Conservation (phyloP, 2,888 invertebrate genomes). For the Ophioninae sp. region DNA sequence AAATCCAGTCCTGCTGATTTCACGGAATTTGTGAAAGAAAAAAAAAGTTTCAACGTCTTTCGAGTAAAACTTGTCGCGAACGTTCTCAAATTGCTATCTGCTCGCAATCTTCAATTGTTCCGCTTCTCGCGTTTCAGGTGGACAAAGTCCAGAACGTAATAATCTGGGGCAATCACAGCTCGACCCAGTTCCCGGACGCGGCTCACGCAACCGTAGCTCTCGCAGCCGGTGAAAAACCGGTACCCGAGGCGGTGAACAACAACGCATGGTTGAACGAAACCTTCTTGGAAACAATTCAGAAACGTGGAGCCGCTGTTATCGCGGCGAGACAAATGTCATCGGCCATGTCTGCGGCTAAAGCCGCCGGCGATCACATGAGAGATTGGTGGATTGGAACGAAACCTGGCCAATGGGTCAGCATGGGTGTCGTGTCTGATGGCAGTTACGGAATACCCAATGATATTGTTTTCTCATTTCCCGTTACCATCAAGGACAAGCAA, state of each 20-base stretch:
- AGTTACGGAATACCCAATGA: slow-evolving; percentile 95
- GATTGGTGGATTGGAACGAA: slow-evolving; percentile 97
- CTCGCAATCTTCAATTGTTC: background rate
- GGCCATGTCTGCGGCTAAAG: slow-evolving; percentile 99
- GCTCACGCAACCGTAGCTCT: slow-evolving; percentile 86
- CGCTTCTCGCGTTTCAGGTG: slow-evolving; percentile 80
- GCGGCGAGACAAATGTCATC: slow-evolving; percentile 98
- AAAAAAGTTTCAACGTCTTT: background rate
- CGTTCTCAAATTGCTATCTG: background rate
- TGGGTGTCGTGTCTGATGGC: slow-evolving; percentile 98
- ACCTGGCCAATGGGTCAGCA: slow-evolving; percentile 91
- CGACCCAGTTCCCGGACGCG: slow-evolving; percentile 98
- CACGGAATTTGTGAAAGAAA: background rate
- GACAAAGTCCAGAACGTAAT: slow-evolving; percentile 93
- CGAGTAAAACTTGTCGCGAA: background rate
- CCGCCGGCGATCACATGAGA: slow-evolving; percentile 98
- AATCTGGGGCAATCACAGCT: slow-evolving; percentile 99
- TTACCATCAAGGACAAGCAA: slow-evolving; percentile 89
- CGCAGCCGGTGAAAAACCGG: slow-evolving; percentile 83
- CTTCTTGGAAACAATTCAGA: slow-evolving; percentile 97
- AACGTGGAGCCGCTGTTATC: slow-evolving; percentile 98
- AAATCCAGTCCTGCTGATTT: background rate
- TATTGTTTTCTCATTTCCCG: slow-evolving; percentile 97
- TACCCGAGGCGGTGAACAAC: slow-evolving; percentile 89
- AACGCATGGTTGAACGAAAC: slow-evolving; percentile 89